Percentiles rank a stretch among this genome's conserved stretches.
Evolutionary conservation across 2,888 invertebrate species (phyloP).

Genomic region (Crocallis elinguaria): DNA sequence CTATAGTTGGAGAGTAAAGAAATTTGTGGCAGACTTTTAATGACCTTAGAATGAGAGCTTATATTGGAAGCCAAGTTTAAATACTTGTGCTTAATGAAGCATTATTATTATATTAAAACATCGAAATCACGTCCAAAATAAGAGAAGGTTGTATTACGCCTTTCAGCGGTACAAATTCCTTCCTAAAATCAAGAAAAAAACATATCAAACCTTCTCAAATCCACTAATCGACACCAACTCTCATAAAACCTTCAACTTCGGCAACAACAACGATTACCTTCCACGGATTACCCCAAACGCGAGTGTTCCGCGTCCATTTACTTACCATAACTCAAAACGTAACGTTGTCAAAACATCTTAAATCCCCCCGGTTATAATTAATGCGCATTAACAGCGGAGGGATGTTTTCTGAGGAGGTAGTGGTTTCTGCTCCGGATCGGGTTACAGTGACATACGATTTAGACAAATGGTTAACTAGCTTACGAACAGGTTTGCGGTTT

Average conservation of each 20-base stretch:
- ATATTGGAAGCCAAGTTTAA: too few species aligned
- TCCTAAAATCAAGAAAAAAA: background rate
- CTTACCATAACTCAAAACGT: slow-evolving; percentile 62
- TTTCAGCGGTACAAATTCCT: background rate
- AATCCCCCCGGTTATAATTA: slow-evolving; percentile 63
- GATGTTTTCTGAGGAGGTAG: slow-evolving; percentile 67
- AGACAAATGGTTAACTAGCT: background rate
- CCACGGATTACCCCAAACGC: slow-evolving; percentile 38
- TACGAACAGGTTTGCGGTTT: background rate
- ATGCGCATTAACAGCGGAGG: slow-evolving; percentile 75
- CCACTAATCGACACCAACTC: slow-evolving; percentile 10
- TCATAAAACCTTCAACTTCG: slow-evolving; percentile 21
- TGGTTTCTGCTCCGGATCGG: slow-evolving; percentile 60
- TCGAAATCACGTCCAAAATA: too few species aligned
- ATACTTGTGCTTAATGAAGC: too few species aligned
- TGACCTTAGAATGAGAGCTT: too few species aligned
- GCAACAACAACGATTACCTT: slow-evolving; percentile 30
- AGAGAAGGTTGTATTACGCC: too few species aligned
- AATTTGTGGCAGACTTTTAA: too few species aligned
- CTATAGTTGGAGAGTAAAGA: too few species aligned
- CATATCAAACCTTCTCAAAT: background rate
- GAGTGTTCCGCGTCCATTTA: slow-evolving; percentile 50
- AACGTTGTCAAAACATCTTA: slow-evolving; percentile 69
- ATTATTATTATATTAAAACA: too few species aligned
- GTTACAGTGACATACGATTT: slow-evolving; percentile 55